Evolutionary conservation across 2,888 invertebrate genomes (phyloP), one percentile per base, ranked within the genome.

Genomic region (Rambutsinella grinnellia): DNA sequence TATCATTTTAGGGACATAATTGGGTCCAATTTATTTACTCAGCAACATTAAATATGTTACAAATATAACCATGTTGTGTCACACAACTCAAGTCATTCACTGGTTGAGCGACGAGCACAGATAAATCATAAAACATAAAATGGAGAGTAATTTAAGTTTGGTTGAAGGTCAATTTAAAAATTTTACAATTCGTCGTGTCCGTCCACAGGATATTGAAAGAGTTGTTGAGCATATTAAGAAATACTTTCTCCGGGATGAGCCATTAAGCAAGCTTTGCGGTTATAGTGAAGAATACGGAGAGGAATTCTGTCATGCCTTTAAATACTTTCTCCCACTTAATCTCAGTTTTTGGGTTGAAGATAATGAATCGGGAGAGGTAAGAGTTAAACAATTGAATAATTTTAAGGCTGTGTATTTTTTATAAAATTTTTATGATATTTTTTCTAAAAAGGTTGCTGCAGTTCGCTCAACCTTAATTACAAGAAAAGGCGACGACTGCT

Each of bases 281-380:
- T 58, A 68, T 17, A 46, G 63, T 2, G 74, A 78, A 3, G 51
- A 19, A 19, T 74, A 74, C 53, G 58, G 47, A 10, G 21, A 70
- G 15, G 78, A 78, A 21, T 69, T 74, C 24, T 57, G 56, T 28
- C 17, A 36, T 13, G 24, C 69, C 2, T 57, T 53, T n/a, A 63
- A 28, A n/a, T n/a, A 61, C 36, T 63, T 68, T 15, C 36, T 71
- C n/a, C 8, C 21, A 2, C 17, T 65, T 10, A 54, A 74, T 2
- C 17, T 78, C 57, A 66, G 66, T 24, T 78, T 78, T 28, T 53
- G 68, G 56, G 61, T 74, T 13, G 62, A 74, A n/a, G 69, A 78
- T 27, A 70, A 54, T 19, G 61, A 58, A 21, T 61, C 69, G 8
- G 70, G 70, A 49, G 62, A 65, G 6, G 78, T 78, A 26, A 44